A percentile compares a stretch with the other conserved stretches of the same genome.
Evolutionary conservation across 2,888 invertebrate species (phyloP).

Genomic region (Xanthia togata): DNA sequence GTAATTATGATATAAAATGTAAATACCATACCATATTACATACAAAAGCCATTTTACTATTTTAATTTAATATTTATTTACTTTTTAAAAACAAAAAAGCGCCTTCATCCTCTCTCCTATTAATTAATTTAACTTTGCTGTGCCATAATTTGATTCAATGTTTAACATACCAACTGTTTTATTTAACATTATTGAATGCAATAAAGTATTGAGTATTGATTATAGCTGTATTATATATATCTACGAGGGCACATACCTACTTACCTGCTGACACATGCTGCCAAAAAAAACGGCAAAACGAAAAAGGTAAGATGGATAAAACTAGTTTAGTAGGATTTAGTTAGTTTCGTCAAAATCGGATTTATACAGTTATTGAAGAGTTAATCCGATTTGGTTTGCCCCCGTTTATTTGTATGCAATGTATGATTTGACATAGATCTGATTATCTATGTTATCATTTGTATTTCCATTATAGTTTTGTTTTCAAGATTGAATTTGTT

Average conservation of each 20-base stretch:
- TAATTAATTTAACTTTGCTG: too few relatives aligned
- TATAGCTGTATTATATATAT: too few relatives aligned
- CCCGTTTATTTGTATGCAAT: conserved; percentile 13
- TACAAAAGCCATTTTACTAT: too few relatives aligned
- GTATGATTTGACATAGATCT: conserved; percentile 11
- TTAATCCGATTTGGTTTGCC: conserved; percentile 45
- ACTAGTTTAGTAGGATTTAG: conserved; percentile 20
- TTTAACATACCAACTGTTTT: too few relatives aligned
- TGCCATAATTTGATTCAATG: too few relatives aligned
- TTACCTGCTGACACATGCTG: not conserved
- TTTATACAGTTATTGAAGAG: conserved; percentile 42
- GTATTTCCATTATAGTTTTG: not conserved
- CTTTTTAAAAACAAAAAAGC: too few relatives aligned
- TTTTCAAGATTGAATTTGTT: not conserved
- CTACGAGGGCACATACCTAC: not conserved
- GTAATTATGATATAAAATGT: too few relatives aligned
- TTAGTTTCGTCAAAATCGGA: conserved; percentile 44
- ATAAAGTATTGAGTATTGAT: too few relatives aligned
- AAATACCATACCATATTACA: too few relatives aligned
- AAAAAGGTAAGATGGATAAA: not conserved
- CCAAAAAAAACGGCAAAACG: not conserved
- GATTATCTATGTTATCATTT: conserved; percentile 1
- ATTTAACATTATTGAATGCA: too few relatives aligned
- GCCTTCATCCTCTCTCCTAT: too few relatives aligned
- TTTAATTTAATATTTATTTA: too few relatives aligned